phyloP scores from a whole-genome alignment of 2,888 invertebrate genomes.

The Scaptomyza cyrtandrae region DNA sequence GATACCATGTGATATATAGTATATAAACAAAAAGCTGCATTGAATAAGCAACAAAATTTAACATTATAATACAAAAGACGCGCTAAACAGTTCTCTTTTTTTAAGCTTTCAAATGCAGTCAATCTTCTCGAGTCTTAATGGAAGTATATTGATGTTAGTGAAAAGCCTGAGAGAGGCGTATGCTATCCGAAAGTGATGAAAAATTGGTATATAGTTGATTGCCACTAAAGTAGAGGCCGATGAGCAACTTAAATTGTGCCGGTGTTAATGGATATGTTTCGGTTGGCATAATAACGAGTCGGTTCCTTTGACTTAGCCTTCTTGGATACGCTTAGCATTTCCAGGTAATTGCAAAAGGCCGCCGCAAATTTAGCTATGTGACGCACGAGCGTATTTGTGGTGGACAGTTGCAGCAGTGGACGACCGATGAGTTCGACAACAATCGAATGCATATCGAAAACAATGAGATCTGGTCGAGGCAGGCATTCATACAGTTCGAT shows the following conservation, averaged over 20 bases:
- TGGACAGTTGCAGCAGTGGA: constrained; percentile 55
- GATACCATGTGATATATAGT: neutral
- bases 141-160: too few relatives aligned
- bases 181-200: constrained; percentile 31
- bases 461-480: constrained; percentile 58
- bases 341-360: constrained; percentile 54
- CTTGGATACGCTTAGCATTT: constrained; percentile 33
- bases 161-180: constrained; percentile 24
- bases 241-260: constrained; percentile 67
- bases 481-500: constrained; percentile 55
- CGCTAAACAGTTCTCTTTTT: too few relatives aligned
- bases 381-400: constrained; percentile 52
- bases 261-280: constrained; percentile 52
- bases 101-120: too few relatives aligned
- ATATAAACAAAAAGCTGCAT: neutral
- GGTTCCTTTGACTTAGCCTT: neutral
- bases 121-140: too few relatives aligned
- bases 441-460: constrained; percentile 68
- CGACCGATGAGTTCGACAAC: constrained; percentile 45
- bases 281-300: constrained; percentile 53
- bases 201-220: constrained; percentile 50
- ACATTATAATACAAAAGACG: neutral
- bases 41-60: constrained; percentile 10
- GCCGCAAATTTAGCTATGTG: constrained; percentile 62
- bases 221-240: constrained; percentile 71